phyloP scores from a whole-genome alignment of 2,797 vertebrate genomes.

The Sebastolobus alascanus region DNA sequence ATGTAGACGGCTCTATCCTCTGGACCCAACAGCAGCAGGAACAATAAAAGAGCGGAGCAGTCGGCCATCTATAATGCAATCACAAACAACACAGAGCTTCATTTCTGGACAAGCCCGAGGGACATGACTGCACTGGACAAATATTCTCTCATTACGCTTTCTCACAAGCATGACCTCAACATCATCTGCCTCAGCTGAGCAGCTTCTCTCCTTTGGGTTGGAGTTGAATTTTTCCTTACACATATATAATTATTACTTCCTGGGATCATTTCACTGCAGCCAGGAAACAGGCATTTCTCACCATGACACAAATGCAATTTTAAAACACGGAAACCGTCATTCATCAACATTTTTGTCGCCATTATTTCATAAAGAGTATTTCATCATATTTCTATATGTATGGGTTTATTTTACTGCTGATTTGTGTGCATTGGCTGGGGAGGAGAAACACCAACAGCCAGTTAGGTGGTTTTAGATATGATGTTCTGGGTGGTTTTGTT shows the following conservation, averaged over 20 bases:
- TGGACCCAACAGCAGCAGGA: background rate
- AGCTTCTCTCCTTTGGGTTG: background rate
- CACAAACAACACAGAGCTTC: slow-evolving; percentile 33
- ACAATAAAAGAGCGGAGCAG: background rate
- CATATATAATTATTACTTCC: slow-evolving; percentile 9
- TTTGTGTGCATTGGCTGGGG: background rate
- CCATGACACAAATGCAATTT: background rate
- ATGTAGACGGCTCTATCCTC: background rate
- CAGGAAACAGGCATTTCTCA: background rate
- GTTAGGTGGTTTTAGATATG: background rate
- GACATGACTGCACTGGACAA: slow-evolving; percentile 6
- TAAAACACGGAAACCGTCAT: background rate
- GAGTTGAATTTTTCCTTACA: slow-evolving; percentile 1
- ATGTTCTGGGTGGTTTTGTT: background rate
- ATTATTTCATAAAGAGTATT: background rate
- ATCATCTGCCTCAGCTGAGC: slow-evolving; percentile 20
- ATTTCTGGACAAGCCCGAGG: slow-evolving; percentile 27
- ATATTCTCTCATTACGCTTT: slow-evolving; percentile 37
- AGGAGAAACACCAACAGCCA: background rate
- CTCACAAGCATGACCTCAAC: slow-evolving; percentile 21
- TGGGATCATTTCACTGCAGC: background rate
- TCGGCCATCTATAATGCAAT: slow-evolving; percentile 25
- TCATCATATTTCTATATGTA: background rate
- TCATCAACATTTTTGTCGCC: background rate
- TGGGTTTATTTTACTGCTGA: background rate